Conservation (phyloP, 2,888 invertebrate species). For the Drepanosiphum platanoidis region DNA sequence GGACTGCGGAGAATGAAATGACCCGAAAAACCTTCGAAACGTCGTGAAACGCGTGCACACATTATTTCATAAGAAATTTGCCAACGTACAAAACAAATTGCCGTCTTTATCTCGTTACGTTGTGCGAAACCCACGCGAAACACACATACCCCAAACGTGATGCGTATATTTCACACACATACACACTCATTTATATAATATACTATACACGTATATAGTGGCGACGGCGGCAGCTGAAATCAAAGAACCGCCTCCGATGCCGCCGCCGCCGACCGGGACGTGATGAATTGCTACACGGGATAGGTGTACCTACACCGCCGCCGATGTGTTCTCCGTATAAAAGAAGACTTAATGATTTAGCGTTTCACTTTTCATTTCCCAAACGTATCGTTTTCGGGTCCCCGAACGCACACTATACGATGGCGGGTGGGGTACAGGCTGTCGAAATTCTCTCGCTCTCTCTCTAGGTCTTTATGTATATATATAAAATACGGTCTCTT, state of each 20-base stretch:
- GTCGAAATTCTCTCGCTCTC: neutral
- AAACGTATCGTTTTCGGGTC: slow-evolving; percentile 38
- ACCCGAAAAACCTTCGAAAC: neutral
- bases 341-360: slow-evolving; percentile 37
- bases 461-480: too few relatives aligned
- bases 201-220: neutral
- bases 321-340: slow-evolving; percentile 26
- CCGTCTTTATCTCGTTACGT: slow-evolving; percentile 9
- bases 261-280: too few relatives aligned
- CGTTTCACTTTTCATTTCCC: slow-evolving; percentile 35
- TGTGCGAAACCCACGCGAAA: slow-evolving; percentile 14
- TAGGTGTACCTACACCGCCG: neutral
- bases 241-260: slow-evolving; percentile 23
- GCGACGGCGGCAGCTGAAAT: neutral
- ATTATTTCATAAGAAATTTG: neutral
- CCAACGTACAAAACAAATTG: neutral
- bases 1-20: neutral
- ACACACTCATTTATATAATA: neutral
- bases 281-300: slow-evolving; percentile 2
- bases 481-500: neutral
- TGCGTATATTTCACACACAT: too few relatives aligned
- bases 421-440: neutral
- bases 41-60: neutral
- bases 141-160: too few relatives aligned
- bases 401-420: neutral